Evolutionary conservation across 2,113 vertebrate genomes (phyloP).

Genomic region (Podocnemis expansa): DNA sequence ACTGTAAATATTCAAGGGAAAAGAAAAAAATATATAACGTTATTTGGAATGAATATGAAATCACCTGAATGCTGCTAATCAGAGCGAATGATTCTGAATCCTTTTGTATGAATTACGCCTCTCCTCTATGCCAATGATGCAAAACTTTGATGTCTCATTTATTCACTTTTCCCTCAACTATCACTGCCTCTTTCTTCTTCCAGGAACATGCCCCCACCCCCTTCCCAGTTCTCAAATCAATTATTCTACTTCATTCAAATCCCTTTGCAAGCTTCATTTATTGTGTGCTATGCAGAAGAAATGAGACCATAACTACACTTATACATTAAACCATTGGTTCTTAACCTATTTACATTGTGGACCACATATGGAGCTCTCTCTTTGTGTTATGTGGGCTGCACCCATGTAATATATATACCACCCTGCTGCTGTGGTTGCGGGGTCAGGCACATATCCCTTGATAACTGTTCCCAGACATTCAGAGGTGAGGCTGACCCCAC

Average conservation of each 20-base stretch:
- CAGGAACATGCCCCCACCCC: accelerated
- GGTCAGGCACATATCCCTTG: no score
- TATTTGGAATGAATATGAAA: background rate
- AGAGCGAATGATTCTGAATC: background rate
- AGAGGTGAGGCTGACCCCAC: no score
- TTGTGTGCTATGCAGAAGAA: background rate
- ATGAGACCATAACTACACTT: background rate
- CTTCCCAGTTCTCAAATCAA: background rate
- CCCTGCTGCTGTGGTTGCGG: no score
- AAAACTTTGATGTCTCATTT: background rate
- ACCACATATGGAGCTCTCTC: no score
- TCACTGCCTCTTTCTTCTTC: background rate
- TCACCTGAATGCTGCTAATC: background rate
- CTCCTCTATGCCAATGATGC: background rate
- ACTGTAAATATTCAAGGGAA: background rate
- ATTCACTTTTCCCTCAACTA: background rate
- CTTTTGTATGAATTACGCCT: background rate
- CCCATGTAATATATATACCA: no score
- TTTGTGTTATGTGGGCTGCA: no score
- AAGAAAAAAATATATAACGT: background rate
- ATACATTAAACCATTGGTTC: background rate
- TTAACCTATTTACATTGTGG: no score
- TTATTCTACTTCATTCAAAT: background rate
- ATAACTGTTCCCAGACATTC: no score
- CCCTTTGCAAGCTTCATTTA: background rate